phyloP scores from a whole-genome alignment of 2,797 vertebrate species.

The Platyrinchus mystaceus region DNA sequence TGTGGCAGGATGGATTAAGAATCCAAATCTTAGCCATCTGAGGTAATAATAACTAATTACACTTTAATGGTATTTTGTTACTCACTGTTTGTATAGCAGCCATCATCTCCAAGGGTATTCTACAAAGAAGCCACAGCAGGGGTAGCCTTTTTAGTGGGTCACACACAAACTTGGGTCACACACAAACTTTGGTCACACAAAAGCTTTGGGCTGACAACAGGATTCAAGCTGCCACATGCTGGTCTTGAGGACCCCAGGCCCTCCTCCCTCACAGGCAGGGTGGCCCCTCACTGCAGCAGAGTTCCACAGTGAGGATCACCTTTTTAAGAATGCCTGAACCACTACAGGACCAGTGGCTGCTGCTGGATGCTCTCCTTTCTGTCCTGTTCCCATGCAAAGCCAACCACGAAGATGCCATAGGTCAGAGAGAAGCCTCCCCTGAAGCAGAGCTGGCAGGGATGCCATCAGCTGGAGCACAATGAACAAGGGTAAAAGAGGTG shows the following conservation, averaged over 20 bases:
- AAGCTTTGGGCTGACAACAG: background rate
- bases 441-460: background rate
- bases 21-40: background rate
- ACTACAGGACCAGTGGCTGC: accelerated
- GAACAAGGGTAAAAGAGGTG: background rate
- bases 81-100: background rate
- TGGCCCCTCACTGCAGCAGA: background rate
- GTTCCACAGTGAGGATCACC: background rate
- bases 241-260: background rate
- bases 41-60: background rate
- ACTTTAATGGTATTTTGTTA: background rate
- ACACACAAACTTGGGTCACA: background rate
- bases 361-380: background rate
- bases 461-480: background rate
- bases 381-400: background rate
- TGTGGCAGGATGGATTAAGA: background rate
- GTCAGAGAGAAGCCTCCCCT: background rate
- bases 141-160: background rate
- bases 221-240: background rate
- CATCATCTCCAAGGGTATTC: background rate
- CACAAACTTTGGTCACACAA: background rate
- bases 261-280: background rate
- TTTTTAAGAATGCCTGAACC: background rate
- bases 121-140: background rate
- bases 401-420: background rate